phyloP scores from a whole-genome alignment of 2,888 invertebrate species.

The Byasa hedistus region DNA sequence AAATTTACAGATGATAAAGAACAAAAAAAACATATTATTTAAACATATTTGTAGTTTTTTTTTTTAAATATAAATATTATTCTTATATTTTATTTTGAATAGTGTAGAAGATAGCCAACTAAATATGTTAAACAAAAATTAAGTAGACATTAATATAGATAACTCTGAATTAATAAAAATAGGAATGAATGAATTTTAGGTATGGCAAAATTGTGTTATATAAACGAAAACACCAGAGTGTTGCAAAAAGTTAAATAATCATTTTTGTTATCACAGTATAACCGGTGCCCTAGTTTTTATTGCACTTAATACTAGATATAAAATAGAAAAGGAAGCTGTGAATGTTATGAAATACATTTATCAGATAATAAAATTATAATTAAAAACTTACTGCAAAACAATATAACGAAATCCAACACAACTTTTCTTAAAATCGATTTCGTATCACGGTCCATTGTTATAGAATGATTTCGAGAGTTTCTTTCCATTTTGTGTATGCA shows the following conservation, averaged over 20 bases:
- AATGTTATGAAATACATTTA: not conserved
- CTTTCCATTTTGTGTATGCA: constrained; percentile 59
- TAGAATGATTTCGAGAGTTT: constrained; percentile 62
- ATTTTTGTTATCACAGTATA: constrained; percentile 6
- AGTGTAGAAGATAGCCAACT: no score
- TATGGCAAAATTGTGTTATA: no score
- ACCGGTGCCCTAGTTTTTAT: constrained; percentile 25
- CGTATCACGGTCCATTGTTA: constrained; percentile 78
- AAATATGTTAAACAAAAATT: no score
- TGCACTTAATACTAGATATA: constrained; percentile 25
- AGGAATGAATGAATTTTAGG: no score
- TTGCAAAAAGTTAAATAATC: constrained; percentile 13
- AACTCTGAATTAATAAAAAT: no score
- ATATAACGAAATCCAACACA: constrained; percentile 82
- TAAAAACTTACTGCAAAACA: constrained; percentile 83
- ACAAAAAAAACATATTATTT: no score
- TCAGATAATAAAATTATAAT: no score
- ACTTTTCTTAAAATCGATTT: constrained; percentile 82
- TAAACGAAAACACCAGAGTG: not conserved
- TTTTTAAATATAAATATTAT: no score
- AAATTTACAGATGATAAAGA: no score
- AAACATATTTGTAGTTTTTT: no score
- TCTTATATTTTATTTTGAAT: no score
- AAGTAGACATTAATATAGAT: no score
- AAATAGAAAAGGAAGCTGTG: constrained; percentile 10